Evolutionary conservation across 2,888 invertebrate species (phyloP).

Genomic region (Oxytorus armatus): DNA sequence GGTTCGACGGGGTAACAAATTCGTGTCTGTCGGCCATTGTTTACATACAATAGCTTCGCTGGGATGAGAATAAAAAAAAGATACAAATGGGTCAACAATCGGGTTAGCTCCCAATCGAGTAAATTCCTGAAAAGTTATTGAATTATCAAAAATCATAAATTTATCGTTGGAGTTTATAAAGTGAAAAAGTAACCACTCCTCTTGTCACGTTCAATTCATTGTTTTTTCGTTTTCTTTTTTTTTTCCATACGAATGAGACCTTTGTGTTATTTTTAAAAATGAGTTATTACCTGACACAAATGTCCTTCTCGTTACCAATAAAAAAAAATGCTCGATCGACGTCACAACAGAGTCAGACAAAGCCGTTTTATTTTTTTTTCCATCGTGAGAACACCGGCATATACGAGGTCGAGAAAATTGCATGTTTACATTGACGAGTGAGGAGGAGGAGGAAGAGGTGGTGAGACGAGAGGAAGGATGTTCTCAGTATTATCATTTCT

Average conservation of each 20-base stretch:
- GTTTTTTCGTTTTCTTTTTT: background rate
- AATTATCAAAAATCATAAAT: too few species aligned
- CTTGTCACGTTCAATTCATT: background rate
- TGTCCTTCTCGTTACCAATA: background rate
- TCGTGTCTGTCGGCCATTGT: background rate
- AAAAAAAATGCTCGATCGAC: background rate
- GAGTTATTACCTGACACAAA: too few species aligned
- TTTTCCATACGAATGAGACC: too few species aligned
- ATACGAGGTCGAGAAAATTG: conserved; percentile 48
- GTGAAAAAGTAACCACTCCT: background rate
- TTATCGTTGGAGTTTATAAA: too few species aligned
- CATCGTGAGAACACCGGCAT: background rate
- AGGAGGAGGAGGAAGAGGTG: too few species aligned
- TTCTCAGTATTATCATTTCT: conserved; percentile 52
- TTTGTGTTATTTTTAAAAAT: too few species aligned
- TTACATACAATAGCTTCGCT: background rate
- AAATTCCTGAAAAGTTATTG: too few species aligned
- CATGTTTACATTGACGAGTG: conserved; percentile 59
- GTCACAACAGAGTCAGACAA: background rate
- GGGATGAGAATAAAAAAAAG: background rate
- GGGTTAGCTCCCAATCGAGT: too few species aligned
- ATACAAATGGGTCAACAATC: background rate
- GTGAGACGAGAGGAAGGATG: conserved; percentile 6
- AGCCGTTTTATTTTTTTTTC: background rate
- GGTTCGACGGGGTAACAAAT: conserved; percentile 34